phyloP scores from a whole-genome alignment of 2,113 vertebrate genomes.

The Glaucomys volans region DNA sequence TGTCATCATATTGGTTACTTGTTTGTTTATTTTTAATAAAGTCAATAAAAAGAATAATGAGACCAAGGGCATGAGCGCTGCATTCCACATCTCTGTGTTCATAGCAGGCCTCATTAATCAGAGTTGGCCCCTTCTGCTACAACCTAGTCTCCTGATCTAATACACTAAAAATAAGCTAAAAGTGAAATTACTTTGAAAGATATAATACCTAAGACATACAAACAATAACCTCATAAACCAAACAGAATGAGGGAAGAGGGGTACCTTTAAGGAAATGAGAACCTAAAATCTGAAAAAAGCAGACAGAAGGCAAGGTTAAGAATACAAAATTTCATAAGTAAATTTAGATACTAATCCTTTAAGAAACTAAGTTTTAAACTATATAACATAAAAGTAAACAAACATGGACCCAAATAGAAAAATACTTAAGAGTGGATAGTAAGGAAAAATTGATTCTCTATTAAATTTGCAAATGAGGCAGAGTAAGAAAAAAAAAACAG shows the following conservation, averaged over 20 bases:
- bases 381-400: not conserved
- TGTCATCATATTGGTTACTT: not conserved
- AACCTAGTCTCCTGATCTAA: not conserved
- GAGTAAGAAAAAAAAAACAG: not conserved
- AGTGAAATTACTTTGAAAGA: slow-evolving; percentile 7
- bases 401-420: not conserved
- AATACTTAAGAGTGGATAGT: not conserved
- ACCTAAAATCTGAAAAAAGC: not conserved
- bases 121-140: not conserved
- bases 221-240: not conserved
- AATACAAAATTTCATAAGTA: not conserved
- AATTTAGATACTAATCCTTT: not conserved
- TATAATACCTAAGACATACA: not conserved
- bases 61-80: not conserved
- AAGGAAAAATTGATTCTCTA: not conserved
- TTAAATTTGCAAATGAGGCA: not conserved
- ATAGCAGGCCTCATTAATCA: slow-evolving; percentile 17
- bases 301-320: not conserved
- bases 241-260: not conserved
- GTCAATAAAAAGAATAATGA: not conserved
- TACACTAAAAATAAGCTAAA: slow-evolving; percentile 13
- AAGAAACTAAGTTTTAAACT: not conserved
- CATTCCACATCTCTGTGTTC: not conserved
- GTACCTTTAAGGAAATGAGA: not conserved
- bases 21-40: not conserved